A percentile compares a stretch with the other conserved stretches of the same genome.
Conservation (phyloP, 2,888 invertebrate species). For the Allygus modestus region DNA sequence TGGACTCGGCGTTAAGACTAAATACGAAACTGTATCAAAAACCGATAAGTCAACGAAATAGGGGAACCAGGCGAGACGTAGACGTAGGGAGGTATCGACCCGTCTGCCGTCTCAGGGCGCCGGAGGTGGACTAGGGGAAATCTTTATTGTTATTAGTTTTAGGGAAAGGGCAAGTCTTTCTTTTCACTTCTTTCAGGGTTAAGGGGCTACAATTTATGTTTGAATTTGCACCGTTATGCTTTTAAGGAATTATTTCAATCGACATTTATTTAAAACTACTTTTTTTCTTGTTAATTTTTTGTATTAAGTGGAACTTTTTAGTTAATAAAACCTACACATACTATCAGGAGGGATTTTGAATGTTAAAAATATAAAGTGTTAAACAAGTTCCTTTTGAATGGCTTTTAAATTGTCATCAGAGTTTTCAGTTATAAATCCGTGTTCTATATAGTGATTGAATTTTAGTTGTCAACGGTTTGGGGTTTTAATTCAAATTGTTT, state of each 20-base stretch:
- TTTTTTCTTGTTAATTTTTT: no score
- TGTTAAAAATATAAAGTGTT: no score
- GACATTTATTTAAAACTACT: neutral
- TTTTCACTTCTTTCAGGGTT: neutral
- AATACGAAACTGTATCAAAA: slow-evolving; percentile 34
- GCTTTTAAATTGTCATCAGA: no score
- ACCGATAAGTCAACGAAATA: slow-evolving; percentile 28
- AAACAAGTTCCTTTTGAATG: no score
- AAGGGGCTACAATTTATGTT: neutral
- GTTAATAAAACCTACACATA: no score
- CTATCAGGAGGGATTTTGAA: no score
- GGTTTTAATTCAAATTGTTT: no score
- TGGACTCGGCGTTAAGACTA: slow-evolving; percentile 3
- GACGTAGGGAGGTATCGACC: slow-evolving; percentile 11
- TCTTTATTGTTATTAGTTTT: slow-evolving; percentile 38
- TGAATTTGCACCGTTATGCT: neutral
- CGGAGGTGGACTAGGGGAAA: slow-evolving; percentile 7
- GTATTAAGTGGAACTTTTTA: no score
- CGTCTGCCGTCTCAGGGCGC: neutral
- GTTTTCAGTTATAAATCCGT: no score
- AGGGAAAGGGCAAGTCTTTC: slow-evolving; percentile 17
- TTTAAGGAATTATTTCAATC: neutral
- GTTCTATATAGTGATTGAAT: no score
- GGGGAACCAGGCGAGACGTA: neutral
- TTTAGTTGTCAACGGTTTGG: no score